Evolutionary conservation across 2,888 invertebrate species (phyloP).

Genomic region (Barypeithes pellucidus): DNA sequence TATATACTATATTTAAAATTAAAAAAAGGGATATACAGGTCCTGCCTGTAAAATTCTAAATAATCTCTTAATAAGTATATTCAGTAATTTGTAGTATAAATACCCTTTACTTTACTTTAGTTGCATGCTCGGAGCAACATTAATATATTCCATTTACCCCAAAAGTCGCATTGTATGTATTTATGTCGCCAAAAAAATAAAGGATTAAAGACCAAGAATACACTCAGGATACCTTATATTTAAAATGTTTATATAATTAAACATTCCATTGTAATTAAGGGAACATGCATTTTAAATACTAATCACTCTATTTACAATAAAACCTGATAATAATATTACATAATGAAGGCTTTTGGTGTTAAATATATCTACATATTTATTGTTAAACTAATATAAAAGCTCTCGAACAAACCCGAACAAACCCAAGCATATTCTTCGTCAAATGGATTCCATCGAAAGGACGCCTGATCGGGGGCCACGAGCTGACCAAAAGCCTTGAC

Average conservation of each 20-base stretch:
- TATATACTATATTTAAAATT: no score
- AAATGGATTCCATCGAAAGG: no score
- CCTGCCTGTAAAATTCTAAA: no score
- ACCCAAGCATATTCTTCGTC: no score
- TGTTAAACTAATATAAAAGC: conserved; percentile 12
- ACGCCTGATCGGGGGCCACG: no score
- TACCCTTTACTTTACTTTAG: no score
- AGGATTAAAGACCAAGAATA: background rate
- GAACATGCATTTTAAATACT: conserved; percentile 1
- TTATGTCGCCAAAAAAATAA: background rate
- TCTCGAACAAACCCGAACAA: no score
- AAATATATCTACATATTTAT: background rate
- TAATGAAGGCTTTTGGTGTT: conserved; percentile 10
- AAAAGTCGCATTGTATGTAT: background rate
- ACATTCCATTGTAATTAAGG: conserved; percentile 20
- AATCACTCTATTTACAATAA: conserved; percentile 30
- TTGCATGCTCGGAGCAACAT: no score
- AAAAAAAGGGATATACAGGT: no score
- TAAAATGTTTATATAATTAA: background rate
- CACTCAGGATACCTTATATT: background rate
- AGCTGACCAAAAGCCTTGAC: no score
- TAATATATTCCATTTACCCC: background rate
- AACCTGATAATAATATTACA: conserved; percentile 32
- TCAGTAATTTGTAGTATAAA: no score
- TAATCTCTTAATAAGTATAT: no score